phyloP scores from a whole-genome alignment of 2,797 vertebrate species.

The Graptemys geographica region DNA sequence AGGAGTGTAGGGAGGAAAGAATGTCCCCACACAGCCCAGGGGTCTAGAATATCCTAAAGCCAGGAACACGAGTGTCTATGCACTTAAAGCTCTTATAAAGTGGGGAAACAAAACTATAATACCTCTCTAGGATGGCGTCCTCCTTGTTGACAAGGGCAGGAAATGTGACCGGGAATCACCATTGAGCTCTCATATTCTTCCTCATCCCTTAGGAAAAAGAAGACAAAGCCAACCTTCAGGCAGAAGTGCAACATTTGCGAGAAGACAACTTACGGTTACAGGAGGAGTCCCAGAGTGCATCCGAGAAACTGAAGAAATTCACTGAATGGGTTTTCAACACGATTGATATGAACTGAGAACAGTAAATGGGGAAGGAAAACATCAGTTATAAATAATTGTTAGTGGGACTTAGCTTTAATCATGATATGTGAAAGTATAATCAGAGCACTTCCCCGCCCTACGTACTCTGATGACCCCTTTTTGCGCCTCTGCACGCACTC shows the following conservation, averaged over 20 bases:
- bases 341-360: constrained; percentile 95
- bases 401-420: constrained; percentile 60
- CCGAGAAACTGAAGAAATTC: constrained; percentile 98
- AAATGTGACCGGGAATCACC: neutral
- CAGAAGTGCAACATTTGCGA: constrained; percentile 93
- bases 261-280: constrained; percentile 95
- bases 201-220: constrained; percentile 89
- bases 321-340: constrained; percentile 99
- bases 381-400: constrained; percentile 49
- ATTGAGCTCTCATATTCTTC: constrained; percentile 42
- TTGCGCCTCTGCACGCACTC: constrained; percentile 73
- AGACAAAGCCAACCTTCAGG: constrained; percentile 92
- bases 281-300: constrained; percentile 95
- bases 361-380: neutral
- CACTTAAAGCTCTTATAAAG: neutral
- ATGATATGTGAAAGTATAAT: constrained; percentile 60
- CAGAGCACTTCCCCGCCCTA: constrained; percentile 63
- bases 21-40: neutral
- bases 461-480: constrained; percentile 64
- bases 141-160: neutral
- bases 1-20: neutral
- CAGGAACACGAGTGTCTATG: neutral
- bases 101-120: accelerated
- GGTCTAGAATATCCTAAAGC: neutral
- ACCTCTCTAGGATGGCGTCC: neutral